A percentile compares a stretch with the other conserved stretches of the same genome.
Evolutionary conservation across 2,888 invertebrate genomes (phyloP).

Genomic region (Timandra comae): DNA sequence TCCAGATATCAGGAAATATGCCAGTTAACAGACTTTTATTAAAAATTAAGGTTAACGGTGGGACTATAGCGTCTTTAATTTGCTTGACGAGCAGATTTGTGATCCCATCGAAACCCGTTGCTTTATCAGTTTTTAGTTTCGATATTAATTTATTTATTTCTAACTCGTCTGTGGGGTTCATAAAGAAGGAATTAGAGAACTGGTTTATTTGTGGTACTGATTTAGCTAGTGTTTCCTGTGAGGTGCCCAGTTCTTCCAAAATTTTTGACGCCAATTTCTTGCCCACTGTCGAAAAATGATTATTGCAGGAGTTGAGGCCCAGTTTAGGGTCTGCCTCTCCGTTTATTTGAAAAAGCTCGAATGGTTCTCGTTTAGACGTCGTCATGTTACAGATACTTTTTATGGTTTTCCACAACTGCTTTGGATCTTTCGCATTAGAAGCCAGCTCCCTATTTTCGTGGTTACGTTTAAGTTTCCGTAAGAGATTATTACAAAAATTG

Average conservation of each 20-base stretch:
- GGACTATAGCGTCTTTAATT: background rate
- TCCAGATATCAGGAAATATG: conserved; percentile 9
- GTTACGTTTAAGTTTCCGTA: conserved; percentile 7
- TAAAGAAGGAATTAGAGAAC: conserved; percentile 6
- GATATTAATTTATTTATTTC: conserved; percentile 4
- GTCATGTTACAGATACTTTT: conserved; percentile 3
- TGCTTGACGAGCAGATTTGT: background rate
- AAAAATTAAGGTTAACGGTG: conserved; percentile 6
- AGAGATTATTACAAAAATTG: conserved; percentile 4
- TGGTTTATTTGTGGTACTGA: background rate
- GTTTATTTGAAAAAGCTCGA: conserved; percentile 2
- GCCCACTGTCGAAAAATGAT: conserved; percentile 10
- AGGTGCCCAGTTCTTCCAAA: background rate
- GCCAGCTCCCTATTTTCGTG: conserved; percentile 4
- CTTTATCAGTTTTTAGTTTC: background rate
- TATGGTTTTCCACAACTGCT: conserved; percentile 11
- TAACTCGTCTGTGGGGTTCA: conserved; percentile 8
- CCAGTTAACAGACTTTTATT: conserved; percentile 8
- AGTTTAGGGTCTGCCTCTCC: background rate
- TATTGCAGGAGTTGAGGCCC: conserved; percentile 9
- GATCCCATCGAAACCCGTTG: background rate
- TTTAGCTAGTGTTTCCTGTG: conserved; percentile 3
- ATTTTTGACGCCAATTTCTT: conserved; percentile 7
- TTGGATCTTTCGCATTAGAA: conserved; percentile 6
- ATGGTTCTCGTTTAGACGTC: background rate